Evolutionary conservation across 2,113 vertebrate species (phyloP).

Genomic region (Myrmophylax atrothorax): DNA sequence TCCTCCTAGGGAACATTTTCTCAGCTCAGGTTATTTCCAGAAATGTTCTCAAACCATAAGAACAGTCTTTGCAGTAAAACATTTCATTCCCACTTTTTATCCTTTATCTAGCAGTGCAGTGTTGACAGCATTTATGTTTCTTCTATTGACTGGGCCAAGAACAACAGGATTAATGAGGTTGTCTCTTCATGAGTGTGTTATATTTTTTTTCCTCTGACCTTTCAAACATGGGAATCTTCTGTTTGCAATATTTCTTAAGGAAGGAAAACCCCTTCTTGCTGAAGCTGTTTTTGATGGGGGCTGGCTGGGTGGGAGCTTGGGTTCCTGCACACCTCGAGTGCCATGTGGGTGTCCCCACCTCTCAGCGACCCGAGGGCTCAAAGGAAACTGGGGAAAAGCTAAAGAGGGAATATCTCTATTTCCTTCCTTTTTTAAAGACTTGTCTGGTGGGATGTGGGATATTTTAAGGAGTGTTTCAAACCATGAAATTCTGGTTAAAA

Average conservation of each 20-base stretch:
- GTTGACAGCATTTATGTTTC: constrained; percentile 77
- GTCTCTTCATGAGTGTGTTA: constrained; percentile 73
- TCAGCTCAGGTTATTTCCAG: constrained; percentile 79
- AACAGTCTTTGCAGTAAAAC: constrained; percentile 74
- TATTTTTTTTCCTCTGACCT: constrained; percentile 69
- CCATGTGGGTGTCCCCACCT: rapidly evolving
- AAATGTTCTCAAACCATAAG: constrained; percentile 77
- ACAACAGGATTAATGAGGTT: constrained; percentile 73
- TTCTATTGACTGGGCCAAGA: constrained; percentile 74
- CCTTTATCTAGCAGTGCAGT: constrained; percentile 68
- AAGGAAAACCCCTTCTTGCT: constrained; percentile 2
- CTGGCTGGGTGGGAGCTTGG: background rate
- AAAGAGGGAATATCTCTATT: background rate
- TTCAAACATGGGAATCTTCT: constrained; percentile 71
- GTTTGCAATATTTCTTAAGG: constrained; percentile 53
- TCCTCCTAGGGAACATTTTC: constrained; percentile 75
- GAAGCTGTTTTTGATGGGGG: background rate
- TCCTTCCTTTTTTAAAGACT: background rate
- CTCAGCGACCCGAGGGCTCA: rapidly evolving
- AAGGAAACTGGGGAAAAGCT: background rate
- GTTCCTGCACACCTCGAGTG: background rate
- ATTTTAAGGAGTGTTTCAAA: background rate
- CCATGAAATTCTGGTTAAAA: background rate
- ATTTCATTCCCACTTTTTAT: constrained; percentile 76
- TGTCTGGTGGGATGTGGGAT: background rate